A percentile compares a stretch with the other conserved stretches of the same genome.
These are phyloP conservation scores for Caenorhabditis brenneri DNA, from an alignment of 1,140 invertebrate genomes.

Conservation along the genomic window DNA sequence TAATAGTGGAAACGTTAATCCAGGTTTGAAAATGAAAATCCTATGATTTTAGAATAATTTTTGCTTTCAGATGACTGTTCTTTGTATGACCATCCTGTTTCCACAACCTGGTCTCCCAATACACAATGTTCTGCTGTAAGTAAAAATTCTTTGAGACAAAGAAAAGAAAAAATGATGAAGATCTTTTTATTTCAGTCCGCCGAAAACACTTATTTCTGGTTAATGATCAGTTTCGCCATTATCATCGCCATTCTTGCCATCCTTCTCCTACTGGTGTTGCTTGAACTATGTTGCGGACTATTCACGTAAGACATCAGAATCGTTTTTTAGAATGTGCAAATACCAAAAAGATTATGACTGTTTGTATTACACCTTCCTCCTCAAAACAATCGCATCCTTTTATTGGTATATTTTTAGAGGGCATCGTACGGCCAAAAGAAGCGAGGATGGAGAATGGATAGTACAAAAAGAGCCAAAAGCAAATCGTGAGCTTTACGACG, in stretches of 20 bases:
- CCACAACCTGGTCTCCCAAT: conserved; percentile 4
- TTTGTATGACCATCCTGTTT: not conserved
- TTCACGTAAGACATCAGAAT: conserved; percentile 36
- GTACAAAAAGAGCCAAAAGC: not conserved
- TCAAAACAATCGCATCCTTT: not conserved
- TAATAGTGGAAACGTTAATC: not conserved
- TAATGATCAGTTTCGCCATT: conserved; percentile 52
- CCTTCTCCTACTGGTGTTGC: conserved; percentile 38
- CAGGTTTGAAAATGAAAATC: not conserved
- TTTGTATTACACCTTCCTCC: conserved; percentile 18
- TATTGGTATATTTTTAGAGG: not conserved
- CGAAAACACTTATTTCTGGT: conserved; percentile 56
- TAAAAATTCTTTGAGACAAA: not conserved
- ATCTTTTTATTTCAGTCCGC: conserved; percentile 40
- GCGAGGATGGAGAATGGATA: conserved; percentile 21
- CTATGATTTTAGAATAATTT: too few species aligned
- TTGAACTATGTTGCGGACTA: conserved; percentile 41
- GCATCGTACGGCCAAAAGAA: not conserved
- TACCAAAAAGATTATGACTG: not conserved
- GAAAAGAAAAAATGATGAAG: not conserved
- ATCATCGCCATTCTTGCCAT: conserved; percentile 47
- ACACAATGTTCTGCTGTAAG: not conserved
- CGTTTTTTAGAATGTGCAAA: conserved; percentile 17
- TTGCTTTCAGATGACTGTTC: not conserved
- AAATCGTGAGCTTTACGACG: conserved; percentile 19